phyloP scores from a whole-genome alignment of 2,113 vertebrate genomes.

The Sclerurus mexicanus region DNA sequence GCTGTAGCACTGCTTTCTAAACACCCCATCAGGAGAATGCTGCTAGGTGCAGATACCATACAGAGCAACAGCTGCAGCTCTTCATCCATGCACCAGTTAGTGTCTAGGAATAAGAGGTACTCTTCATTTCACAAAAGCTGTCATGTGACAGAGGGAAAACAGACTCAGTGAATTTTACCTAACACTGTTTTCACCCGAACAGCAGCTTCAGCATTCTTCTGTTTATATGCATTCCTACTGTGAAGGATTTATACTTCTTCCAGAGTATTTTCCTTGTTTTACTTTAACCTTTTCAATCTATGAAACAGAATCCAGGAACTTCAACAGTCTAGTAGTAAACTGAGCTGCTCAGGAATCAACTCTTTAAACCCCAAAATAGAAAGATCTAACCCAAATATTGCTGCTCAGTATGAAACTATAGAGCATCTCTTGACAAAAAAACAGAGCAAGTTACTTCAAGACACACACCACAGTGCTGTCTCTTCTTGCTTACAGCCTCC shows the following conservation, averaged over 20 bases:
- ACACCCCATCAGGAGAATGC: background rate
- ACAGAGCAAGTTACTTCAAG: background rate
- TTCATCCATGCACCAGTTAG: background rate
- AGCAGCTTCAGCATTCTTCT: background rate
- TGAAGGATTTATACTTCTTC: background rate
- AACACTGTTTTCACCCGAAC: background rate
- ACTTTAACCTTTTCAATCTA: background rate
- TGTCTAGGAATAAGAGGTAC: fast-evolving
- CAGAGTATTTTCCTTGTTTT: background rate
- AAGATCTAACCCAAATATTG: background rate
- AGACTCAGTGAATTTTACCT: too few relatives aligned
- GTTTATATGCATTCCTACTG: too few relatives aligned
- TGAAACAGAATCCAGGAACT: background rate
- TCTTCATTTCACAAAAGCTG: background rate
- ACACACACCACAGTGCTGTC: background rate
- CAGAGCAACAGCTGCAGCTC: background rate
- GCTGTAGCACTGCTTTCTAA: background rate
- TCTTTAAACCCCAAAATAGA: background rate
- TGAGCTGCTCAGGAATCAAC: background rate
- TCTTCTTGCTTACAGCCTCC: background rate
- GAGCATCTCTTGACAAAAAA: background rate
- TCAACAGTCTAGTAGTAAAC: background rate
- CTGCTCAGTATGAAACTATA: background rate
- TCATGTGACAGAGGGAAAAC: background rate
- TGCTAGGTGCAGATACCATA: background rate